Percentiles rank a stretch among this genome's conserved stretches.
Evolutionary conservation across 1,140 invertebrate genomes (phyloP).

Genomic region (Leucophenga varia): DNA sequence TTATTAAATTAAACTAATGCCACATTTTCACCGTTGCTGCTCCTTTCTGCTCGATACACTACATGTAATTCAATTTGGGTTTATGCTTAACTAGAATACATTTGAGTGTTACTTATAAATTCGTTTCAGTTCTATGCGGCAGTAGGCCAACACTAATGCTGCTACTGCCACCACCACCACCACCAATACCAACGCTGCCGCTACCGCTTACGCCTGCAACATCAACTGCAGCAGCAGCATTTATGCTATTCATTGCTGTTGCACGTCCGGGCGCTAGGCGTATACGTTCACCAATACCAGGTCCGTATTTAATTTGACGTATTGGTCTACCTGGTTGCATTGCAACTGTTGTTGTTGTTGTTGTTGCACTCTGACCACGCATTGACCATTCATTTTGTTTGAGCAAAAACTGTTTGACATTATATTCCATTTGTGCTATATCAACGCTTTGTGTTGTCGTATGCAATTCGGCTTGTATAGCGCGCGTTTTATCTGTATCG

Average conservation of each 20-base stretch:
- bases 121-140: constrained; percentile 56
- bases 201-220: too few species aligned
- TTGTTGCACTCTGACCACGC: constrained; percentile 16
- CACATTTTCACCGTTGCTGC: neutral
- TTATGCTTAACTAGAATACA: constrained; percentile 43
- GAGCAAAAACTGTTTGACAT: constrained; percentile 64
- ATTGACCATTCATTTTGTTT: constrained; percentile 64
- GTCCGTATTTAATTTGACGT: constrained; percentile 36
- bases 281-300: constrained; percentile 42
- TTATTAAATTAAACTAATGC: neutral
- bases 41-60: neutral
- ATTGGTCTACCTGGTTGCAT: constrained; percentile 17
- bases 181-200: constrained; percentile 1
- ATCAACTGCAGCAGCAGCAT: too few species aligned
- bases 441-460: constrained; percentile 55
- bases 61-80: too few species aligned
- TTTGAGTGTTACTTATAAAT: constrained; percentile 54
- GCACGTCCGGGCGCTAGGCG: constrained; percentile 35
- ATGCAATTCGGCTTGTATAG: constrained; percentile 48
- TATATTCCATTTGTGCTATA: constrained; percentile 65
- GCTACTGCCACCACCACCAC: constrained; percentile 5
- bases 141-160: constrained; percentile 11
- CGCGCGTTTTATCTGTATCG: constrained; percentile 46
- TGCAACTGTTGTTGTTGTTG: too few species aligned
- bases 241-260: constrained; percentile 17